phyloP scores from a whole-genome alignment of 2,888 invertebrate species.

The Balanococcus diminutus region DNA sequence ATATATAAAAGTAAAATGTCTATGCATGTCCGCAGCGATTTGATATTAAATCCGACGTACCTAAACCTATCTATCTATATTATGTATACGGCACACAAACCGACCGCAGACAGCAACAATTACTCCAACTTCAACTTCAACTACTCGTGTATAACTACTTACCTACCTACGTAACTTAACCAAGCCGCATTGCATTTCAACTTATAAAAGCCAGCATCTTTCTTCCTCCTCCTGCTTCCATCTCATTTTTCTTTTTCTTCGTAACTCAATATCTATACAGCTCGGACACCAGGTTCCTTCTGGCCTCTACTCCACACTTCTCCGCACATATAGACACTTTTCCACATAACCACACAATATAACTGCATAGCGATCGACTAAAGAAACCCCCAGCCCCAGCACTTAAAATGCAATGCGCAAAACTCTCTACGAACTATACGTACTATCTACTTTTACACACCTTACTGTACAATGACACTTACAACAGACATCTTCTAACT shows the following conservation, averaged over 20 bases:
- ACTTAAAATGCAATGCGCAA: not conserved
- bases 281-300: not conserved
- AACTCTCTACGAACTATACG: not conserved
- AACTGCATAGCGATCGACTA: not conserved
- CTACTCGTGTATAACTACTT: not conserved
- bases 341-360: not conserved
- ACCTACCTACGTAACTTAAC: not conserved
- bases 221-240: not conserved
- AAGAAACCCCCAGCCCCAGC: not conserved
- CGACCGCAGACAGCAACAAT: not conserved
- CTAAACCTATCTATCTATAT: not conserved
- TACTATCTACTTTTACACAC: not conserved
- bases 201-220: too few species aligned
- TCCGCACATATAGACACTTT: not conserved
- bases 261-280: not conserved
- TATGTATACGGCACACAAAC: not conserved
- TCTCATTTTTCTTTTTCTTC: not conserved
- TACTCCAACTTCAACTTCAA: not conserved
- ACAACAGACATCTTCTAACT: not conserved
- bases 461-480: not conserved
- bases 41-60: not conserved
- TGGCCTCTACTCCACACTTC: not conserved
- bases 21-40: too few species aligned
- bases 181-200: conserved; percentile 25
- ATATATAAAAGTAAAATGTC: too few species aligned